phyloP scores from a whole-genome alignment of 1,140 invertebrate species.

The Riptortus pedestris region DNA sequence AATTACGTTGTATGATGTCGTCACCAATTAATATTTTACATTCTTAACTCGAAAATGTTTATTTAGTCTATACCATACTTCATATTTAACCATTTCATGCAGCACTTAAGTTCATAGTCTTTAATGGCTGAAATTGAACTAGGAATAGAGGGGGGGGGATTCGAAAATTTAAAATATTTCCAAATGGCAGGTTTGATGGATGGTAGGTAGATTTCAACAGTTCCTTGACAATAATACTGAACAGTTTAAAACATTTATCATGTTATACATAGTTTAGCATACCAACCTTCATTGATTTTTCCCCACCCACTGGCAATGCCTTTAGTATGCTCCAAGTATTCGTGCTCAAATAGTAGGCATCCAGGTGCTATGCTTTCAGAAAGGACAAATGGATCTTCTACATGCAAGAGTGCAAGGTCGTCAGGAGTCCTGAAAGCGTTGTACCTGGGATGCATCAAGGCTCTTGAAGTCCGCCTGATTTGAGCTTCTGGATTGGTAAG shows the following conservation, averaged over 20 bases:
- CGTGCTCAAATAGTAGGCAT: neutral
- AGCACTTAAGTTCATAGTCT: neutral
- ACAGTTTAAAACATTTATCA: neutral
- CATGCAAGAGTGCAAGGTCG: neutral
- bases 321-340: neutral
- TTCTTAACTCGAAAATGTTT: too few relatives aligned
- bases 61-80: too few relatives aligned
- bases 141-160: neutral
- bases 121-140: too few relatives aligned
- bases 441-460: neutral
- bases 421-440: neutral
- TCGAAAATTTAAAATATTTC: neutral
- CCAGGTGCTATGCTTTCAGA: neutral
- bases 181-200: neutral
- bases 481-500: neutral
- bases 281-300: neutral
- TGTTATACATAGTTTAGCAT: neutral
- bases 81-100: neutral
- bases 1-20: too few relatives aligned
- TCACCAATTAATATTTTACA: too few relatives aligned
- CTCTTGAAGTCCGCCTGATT: neutral
- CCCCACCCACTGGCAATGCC: neutral
- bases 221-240: neutral
- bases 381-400: neutral
- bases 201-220: neutral